Evolutionary conservation across 2,113 vertebrate species (phyloP).

Genomic region (Aspidoscelis tigris): DNA sequence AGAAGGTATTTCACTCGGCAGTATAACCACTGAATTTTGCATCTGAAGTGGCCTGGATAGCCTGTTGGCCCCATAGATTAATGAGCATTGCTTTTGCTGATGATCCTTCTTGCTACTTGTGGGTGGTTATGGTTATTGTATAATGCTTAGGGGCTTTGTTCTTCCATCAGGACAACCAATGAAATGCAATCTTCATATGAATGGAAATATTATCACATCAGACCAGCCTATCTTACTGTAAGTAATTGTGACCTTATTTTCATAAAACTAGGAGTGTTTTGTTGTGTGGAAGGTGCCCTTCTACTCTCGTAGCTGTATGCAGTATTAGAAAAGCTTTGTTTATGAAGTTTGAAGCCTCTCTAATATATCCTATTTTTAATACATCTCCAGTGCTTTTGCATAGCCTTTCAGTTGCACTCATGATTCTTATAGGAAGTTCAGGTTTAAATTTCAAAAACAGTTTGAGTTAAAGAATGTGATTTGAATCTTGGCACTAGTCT

Average conservation of each 20-base stretch:
- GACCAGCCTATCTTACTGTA: slow-evolving; percentile 97
- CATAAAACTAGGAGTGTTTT: not conserved
- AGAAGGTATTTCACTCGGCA: too few species aligned
- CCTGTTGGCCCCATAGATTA: not conserved
- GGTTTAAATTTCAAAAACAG: not conserved
- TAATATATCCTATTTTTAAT: not conserved
- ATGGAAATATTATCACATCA: slow-evolving; percentile 96
- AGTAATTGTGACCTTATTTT: slow-evolving; percentile 65
- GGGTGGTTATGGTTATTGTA: slow-evolving; percentile 17
- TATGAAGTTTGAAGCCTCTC: not conserved
- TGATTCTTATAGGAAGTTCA: not conserved
- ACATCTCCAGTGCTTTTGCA: not conserved
- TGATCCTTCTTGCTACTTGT: not conserved
- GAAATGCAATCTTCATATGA: slow-evolving; percentile 98
- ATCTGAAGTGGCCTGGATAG: not conserved
- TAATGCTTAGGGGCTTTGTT: slow-evolving; percentile 2
- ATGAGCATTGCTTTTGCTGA: slow-evolving; percentile 10
- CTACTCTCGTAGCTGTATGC: not conserved
- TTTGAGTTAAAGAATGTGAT: slow-evolving; percentile 1
- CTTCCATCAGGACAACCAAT: slow-evolving; percentile 89
- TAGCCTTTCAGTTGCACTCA: not conserved
- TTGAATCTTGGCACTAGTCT: not conserved
- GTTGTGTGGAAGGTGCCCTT: not conserved
- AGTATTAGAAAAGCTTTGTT: not conserved
- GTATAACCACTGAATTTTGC: too few species aligned